Conservation (phyloP, 2,113 vertebrate species). For the Halcyon senegalensis region DNA sequence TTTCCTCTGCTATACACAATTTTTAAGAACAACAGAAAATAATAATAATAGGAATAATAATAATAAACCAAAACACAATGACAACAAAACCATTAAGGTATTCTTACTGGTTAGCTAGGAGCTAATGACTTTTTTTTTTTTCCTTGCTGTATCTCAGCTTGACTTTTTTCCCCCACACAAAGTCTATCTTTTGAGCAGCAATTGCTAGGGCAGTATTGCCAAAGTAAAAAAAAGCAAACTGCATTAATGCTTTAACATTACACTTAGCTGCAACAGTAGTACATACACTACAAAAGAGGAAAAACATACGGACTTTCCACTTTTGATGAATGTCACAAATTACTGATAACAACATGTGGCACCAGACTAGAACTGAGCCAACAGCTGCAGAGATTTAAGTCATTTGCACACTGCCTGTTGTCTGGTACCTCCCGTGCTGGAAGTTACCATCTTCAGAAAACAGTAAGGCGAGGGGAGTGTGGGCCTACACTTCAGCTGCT, state of each 20-base stretch:
- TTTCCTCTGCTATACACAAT: neutral
- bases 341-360: constrained; percentile 37
- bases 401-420: constrained; percentile 9
- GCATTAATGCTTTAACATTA: neutral
- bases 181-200: neutral
- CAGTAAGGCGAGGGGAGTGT: neutral
- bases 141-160: neutral
- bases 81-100: neutral
- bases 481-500: neutral
- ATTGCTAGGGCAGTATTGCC: neutral
- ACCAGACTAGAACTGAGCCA: constrained; percentile 14
- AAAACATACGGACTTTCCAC: neutral
- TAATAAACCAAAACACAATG: neutral
- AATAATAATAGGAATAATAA: too few relatives aligned
- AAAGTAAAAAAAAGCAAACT: neutral
- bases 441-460: constrained; percentile 10
- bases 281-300: neutral
- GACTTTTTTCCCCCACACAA: neutral
- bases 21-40: neutral
- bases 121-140: neutral
- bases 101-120: neutral
- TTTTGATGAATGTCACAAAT: constrained; percentile 47
- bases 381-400: constrained; percentile 47
- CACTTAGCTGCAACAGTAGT: neutral
- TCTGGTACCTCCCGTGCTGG: neutral